Evolutionary conservation across 2,113 vertebrate genomes (phyloP).

Genomic region (Ochotona curzoniae): DNA sequence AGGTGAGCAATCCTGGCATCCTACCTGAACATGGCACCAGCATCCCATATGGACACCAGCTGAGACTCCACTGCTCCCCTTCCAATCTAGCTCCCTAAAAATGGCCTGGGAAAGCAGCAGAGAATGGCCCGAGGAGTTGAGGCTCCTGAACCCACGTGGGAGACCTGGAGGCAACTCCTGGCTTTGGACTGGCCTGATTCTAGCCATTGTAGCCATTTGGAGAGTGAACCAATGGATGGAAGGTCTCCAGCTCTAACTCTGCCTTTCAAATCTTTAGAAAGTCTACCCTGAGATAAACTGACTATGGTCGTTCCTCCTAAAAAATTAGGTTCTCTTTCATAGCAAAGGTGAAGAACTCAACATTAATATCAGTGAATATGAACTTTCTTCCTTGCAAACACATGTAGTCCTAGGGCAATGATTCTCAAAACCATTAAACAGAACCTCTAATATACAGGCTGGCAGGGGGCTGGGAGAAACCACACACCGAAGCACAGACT

Average conservation of each 20-base stretch:
- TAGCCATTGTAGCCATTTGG: no score
- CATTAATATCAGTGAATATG: constrained; percentile 39
- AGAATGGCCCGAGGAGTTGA: no score
- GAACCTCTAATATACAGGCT: neutral
- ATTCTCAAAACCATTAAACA: constrained; percentile 10
- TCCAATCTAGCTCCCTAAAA: no score
- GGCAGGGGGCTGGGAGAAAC: neutral
- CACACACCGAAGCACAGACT: constrained; percentile 24
- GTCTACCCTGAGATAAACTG: neutral
- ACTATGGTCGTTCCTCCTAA: neutral
- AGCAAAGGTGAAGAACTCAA: constrained; percentile 54
- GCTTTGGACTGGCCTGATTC: no score
- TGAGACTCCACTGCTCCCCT: no score
- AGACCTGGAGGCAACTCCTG: no score
- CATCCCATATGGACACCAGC: no score
- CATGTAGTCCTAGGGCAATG: neutral
- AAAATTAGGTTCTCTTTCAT: neutral
- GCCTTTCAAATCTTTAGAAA: no score
- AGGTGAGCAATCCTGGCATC: neutral
- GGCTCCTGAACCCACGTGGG: no score
- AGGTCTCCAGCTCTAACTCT: no score
- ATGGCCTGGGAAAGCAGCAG: no score
- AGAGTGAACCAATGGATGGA: no score
- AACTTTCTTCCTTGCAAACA: constrained; percentile 50
- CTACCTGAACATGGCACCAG: neutral